phyloP scores from a whole-genome alignment of 2,888 invertebrate genomes.

The Eupelmus urozonus region DNA sequence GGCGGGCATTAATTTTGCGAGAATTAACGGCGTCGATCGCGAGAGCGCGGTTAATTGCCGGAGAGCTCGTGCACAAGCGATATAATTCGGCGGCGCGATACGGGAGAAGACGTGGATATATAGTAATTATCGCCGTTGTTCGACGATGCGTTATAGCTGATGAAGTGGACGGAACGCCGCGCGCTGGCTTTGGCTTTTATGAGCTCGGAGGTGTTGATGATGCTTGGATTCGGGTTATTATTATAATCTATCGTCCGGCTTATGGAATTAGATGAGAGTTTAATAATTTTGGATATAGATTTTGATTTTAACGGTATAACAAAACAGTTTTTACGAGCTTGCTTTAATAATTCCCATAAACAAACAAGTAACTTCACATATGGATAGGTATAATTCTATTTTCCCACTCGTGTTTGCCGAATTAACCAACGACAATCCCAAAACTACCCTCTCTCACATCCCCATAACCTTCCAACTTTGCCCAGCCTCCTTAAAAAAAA shows the following conservation, averaged over 20 bases:
- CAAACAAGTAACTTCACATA: too few species aligned
- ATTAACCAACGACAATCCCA: not conserved
- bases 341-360: too few species aligned
- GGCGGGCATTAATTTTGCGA: slow-evolving; percentile 47
- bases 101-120: not conserved
- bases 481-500: not conserved
- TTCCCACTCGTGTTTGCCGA: too few species aligned
- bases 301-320: too few species aligned
- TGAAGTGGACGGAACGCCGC: not conserved
- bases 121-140: slow-evolving; percentile 14
- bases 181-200: not conserved
- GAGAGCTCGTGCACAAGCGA: not conserved
- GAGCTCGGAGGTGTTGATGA: not conserved
- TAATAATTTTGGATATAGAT: too few species aligned
- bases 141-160: not conserved
- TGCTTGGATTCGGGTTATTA: too few species aligned
- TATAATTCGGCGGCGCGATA: not conserved
- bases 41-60: slow-evolving; percentile 36
- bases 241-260: too few species aligned
- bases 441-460: not conserved
- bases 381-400: too few species aligned
- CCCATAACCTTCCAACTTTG: too few species aligned
- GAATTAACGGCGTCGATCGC: slow-evolving; percentile 54
- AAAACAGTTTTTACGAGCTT: too few species aligned
- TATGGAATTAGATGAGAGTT: too few species aligned